These are phyloP conservation scores for Turritopsis dohrnii DNA, from an alignment of 30 jellyfish, hydroid and myxozoan species.

Conservation along the genomic window DNA sequence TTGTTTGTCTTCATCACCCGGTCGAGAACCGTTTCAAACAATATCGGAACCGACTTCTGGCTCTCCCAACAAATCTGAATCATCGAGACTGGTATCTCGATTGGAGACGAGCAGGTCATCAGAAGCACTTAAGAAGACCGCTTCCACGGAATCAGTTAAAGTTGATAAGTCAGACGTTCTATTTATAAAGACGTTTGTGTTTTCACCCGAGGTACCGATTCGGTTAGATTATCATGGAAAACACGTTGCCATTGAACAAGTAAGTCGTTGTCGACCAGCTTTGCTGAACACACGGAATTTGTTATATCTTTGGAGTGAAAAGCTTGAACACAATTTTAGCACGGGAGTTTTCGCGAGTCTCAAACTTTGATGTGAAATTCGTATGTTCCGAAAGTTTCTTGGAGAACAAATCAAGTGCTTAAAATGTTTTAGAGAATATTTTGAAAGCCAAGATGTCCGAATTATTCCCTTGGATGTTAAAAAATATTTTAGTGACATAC, in stretches of 20 bases:
- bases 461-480: background rate
- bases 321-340: too few relatives aligned
- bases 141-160: slow-evolving; percentile 16
- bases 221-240: slow-evolving; percentile 96
- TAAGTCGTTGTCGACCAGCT: too few relatives aligned
- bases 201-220: slow-evolving; percentile 98
- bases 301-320: too few relatives aligned
- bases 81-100: background rate
- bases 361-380: too few relatives aligned
- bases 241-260: slow-evolving; percentile 83
- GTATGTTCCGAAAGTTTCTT: too few relatives aligned
- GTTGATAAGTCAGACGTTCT: slow-evolving; percentile 46
- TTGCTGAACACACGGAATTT: too few relatives aligned
- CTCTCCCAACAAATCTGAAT: slow-evolving; percentile 2
- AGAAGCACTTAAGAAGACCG: background rate
- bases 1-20: slow-evolving; percentile 52
- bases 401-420: background rate
- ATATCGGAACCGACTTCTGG: slow-evolving; percentile 10
- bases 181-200: slow-evolving; percentile 74
- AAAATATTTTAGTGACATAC: too few relatives aligned
- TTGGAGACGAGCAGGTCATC: background rate
- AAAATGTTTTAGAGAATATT: background rate
- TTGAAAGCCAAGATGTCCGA: background rate
- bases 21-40: slow-evolving; percentile 25
- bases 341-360: too few relatives aligned